A percentile compares a stretch with the other conserved stretches of the same genome.
Conservation (phyloP, 2,113 vertebrate genomes). For the Mionectes macconnelli region DNA sequence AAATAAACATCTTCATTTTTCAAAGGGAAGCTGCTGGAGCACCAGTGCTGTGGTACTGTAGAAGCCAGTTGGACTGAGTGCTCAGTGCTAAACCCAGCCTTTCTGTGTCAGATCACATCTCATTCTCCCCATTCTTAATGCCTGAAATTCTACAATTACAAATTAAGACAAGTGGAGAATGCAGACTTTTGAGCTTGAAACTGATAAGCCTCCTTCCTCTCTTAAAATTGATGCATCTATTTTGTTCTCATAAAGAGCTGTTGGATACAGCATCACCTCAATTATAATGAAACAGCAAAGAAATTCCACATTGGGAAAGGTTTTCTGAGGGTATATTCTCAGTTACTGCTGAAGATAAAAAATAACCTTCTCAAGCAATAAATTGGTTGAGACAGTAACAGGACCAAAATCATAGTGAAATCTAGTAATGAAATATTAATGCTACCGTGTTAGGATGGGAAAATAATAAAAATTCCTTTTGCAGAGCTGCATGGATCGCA, state of each 20-base stretch:
- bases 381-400: slow-evolving; percentile 69
- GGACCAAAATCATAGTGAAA: slow-evolving; percentile 63
- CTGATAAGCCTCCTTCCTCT: neutral
- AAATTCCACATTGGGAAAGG: slow-evolving; percentile 42
- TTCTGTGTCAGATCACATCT: neutral
- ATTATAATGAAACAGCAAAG: slow-evolving; percentile 28
- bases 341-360: slow-evolving; percentile 60
- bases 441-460: slow-evolving; percentile 38
- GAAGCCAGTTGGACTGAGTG: neutral
- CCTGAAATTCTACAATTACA: neutral
- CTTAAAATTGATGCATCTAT: neutral
- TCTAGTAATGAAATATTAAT: slow-evolving; percentile 71
- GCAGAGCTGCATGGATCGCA: neutral
- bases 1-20: neutral
- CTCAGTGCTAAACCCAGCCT: neutral
- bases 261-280: slow-evolving; percentile 23
- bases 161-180: neutral
- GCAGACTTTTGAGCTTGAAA: neutral
- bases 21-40: neutral
- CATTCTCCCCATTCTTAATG: neutral
- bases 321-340: slow-evolving; percentile 63
- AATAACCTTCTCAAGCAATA: slow-evolving; percentile 66
- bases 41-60: neutral
- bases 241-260: slow-evolving; percentile 34
- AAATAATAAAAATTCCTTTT: slow-evolving; percentile 65